phyloP scores from a whole-genome alignment of 2,797 vertebrate genomes.

The Enteromius mattozi region DNA sequence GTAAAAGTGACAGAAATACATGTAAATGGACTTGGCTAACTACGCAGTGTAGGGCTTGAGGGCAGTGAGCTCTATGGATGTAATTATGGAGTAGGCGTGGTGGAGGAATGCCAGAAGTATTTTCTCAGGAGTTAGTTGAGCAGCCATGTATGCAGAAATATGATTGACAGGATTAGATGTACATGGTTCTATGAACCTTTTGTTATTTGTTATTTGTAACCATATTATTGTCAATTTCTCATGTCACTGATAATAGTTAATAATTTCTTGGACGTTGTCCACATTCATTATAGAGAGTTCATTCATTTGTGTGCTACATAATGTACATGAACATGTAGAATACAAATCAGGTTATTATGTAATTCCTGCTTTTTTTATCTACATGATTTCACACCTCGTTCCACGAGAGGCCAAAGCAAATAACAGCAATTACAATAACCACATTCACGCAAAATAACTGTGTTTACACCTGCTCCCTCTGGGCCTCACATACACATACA shows the following conservation, averaged over 20 bases:
- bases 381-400: slow-evolving; percentile 41
- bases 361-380: neutral
- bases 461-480: slow-evolving; percentile 25
- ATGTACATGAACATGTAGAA: neutral
- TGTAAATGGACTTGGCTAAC: neutral
- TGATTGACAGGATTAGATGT: slow-evolving; percentile 18
- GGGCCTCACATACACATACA: neutral
- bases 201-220: neutral
- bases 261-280: neutral
- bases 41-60: neutral
- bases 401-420: slow-evolving; percentile 43
- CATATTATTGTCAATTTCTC: neutral
- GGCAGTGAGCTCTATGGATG: slow-evolving; percentile 7
- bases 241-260: neutral
- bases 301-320: neutral
- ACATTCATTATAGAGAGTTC: neutral
- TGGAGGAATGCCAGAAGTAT: slow-evolving; percentile 21
- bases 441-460: slow-evolving; percentile 21
- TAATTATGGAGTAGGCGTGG: slow-evolving; percentile 21
- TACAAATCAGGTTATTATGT: neutral
- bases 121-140: neutral
- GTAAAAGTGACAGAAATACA: neutral
- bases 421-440: slow-evolving; percentile 51
- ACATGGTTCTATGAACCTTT: slow-evolving; percentile 2
- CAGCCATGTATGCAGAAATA: neutral